Evolutionary conservation across 2,113 vertebrate species (phyloP).

Genomic region (Argyrosomus japonicus): DNA sequence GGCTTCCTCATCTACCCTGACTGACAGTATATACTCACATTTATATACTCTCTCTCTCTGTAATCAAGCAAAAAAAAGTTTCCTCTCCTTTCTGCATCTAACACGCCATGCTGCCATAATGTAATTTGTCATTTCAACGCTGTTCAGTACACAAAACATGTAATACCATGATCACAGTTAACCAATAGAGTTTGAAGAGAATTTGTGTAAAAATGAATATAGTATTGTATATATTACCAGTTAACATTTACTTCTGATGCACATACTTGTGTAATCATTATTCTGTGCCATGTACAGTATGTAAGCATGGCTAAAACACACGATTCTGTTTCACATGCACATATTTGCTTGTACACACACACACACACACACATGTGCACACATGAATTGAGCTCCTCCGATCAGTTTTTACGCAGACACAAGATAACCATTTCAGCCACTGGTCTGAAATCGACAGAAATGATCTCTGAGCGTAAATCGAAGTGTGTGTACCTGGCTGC

Average conservation of each 20-base stretch:
- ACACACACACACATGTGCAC: constrained; percentile 25
- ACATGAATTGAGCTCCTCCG: constrained; percentile 25
- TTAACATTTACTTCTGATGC: constrained; percentile 60
- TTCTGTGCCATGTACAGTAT: constrained; percentile 64
- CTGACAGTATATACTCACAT: constrained; percentile 64
- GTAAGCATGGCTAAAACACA: constrained; percentile 55
- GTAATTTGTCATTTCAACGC: constrained; percentile 42
- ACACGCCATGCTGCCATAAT: constrained; percentile 35
- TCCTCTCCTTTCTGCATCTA: constrained; percentile 47
- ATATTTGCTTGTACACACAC: constrained; percentile 22
- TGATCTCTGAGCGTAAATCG: constrained; percentile 66
- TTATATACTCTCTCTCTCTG: constrained; percentile 25
- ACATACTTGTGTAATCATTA: constrained; percentile 49
- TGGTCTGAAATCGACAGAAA: constrained; percentile 52
- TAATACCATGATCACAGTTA: constrained; percentile 52
- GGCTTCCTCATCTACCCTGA: constrained; percentile 95
- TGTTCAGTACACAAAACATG: constrained; percentile 23
- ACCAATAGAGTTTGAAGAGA: constrained; percentile 53
- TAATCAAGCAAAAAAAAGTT: constrained; percentile 61
- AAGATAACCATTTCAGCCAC: constrained; percentile 40
- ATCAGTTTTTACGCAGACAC: constrained; percentile 47
- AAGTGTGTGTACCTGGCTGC: constrained; percentile 47
- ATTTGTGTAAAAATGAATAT: constrained; percentile 60
- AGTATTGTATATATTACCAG: constrained; percentile 65
- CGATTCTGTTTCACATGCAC: constrained; percentile 34